Evolutionary conservation across 2,797 vertebrate genomes (phyloP).

Genomic region (Scomberomorus guttatus): DNA sequence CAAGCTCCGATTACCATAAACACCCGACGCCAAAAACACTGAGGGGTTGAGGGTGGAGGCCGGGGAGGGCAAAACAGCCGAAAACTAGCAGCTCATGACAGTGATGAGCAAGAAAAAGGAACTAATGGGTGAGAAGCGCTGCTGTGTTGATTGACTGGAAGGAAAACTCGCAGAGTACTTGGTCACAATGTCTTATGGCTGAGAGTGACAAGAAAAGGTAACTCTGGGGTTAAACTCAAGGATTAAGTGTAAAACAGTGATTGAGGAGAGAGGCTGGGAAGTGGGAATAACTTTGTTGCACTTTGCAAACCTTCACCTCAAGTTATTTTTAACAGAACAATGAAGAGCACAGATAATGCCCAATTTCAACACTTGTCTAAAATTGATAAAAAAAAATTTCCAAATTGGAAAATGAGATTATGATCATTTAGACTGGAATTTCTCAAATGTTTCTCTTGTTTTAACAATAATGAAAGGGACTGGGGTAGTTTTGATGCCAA

Average conservation of each 20-base stretch:
- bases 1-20: slow-evolving; percentile 83
- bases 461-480: not conserved
- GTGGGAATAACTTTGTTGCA: not conserved
- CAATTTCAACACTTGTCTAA: no score
- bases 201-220: not conserved
- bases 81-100: slow-evolving; percentile 24
- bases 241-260: not conserved
- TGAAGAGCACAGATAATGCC: not conserved
- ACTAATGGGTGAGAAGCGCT: not conserved
- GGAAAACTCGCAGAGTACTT: not conserved
- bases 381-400: no score
- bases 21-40: slow-evolving; percentile 53
- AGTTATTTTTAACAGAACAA: not conserved
- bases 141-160: slow-evolving; percentile 12
- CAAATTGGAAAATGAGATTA: no score
- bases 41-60: slow-evolving; percentile 3
- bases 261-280: not conserved
- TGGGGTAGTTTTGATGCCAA: not conserved
- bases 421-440: no score
- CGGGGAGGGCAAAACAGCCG: slow-evolving; percentile 14
- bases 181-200: not conserved
- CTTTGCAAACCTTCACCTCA: not conserved
- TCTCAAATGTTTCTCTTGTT: no score
- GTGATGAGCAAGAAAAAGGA: not conserved
- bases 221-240: not conserved